phyloP scores from a whole-genome alignment of 2,888 invertebrate species.

The Leptinotarsa rubiginosa region DNA sequence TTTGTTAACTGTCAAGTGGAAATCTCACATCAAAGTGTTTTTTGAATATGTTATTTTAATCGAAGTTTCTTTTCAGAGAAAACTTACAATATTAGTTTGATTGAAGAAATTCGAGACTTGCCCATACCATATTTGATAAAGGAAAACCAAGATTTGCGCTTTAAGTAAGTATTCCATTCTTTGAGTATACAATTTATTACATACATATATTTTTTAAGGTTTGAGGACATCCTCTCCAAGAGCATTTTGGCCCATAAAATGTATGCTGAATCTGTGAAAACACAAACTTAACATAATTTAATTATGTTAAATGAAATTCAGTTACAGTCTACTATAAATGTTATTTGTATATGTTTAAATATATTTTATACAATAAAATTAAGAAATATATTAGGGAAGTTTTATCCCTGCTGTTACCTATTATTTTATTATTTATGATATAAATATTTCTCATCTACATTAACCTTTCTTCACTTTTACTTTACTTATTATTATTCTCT shows the following conservation, averaged over 20 bases:
- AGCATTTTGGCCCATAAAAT: slow-evolving; percentile 20
- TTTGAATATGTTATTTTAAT: not conserved
- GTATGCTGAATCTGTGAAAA: slow-evolving; percentile 15
- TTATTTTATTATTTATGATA: too few species aligned
- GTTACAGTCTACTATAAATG: not conserved
- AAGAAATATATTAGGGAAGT: not conserved
- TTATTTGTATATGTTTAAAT: not conserved
- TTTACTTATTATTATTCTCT: too few species aligned
- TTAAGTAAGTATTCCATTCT: slow-evolving; percentile 38
- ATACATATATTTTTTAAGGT: slow-evolving; percentile 1
- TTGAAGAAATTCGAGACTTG: slow-evolving; percentile 31
- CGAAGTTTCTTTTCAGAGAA: slow-evolving; percentile 8
- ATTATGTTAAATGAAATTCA: too few species aligned
- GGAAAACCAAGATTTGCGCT: slow-evolving; percentile 49
- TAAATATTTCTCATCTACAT: too few species aligned
- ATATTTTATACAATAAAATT: not conserved
- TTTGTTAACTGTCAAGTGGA: too few species aligned
- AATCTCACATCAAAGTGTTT: too few species aligned
- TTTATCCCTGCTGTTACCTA: too few species aligned
- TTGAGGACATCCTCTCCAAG: slow-evolving; percentile 11
- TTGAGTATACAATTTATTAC: not conserved
- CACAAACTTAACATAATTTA: not conserved
- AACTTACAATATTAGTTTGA: slow-evolving; percentile 30
- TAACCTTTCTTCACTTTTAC: too few species aligned
- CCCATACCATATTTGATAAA: slow-evolving; percentile 41